Percentiles rank a stretch among this genome's conserved stretches.
Evolutionary conservation across 2,888 invertebrate species (phyloP).

Genomic region (Pterostichus madidus): DNA sequence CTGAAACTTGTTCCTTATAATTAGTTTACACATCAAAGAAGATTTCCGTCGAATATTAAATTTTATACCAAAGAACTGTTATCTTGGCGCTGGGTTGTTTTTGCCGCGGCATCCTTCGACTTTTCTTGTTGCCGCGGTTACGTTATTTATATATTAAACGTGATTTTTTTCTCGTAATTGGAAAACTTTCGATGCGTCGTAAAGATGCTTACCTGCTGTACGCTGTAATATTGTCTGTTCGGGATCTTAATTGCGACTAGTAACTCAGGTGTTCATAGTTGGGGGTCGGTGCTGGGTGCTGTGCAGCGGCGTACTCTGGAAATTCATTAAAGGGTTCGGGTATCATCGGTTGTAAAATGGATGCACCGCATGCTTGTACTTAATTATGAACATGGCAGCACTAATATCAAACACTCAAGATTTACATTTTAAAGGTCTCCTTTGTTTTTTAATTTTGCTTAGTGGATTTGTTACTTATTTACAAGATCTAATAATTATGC

Average conservation of each 20-base stretch:
- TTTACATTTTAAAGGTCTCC: no score
- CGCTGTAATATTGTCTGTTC: constrained; percentile 63
- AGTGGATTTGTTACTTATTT: no score
- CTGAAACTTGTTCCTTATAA: constrained; percentile 49
- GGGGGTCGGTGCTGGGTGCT: not conserved
- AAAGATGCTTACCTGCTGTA: constrained; percentile 60
- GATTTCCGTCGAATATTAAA: constrained; percentile 48
- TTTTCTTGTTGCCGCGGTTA: constrained; percentile 30
- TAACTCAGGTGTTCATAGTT: constrained; percentile 50
- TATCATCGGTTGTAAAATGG: constrained; percentile 37
- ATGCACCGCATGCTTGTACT: constrained; percentile 32
- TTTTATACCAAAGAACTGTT: constrained; percentile 53
- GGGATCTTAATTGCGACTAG: constrained; percentile 62
- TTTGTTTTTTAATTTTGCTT: no score
- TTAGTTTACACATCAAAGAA: constrained; percentile 64
- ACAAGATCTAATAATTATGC: no score
- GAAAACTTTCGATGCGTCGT: constrained; percentile 65
- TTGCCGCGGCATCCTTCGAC: constrained; percentile 6
- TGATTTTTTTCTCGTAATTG: constrained; percentile 65
- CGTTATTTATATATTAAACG: constrained; percentile 66
- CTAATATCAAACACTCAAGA: no score
- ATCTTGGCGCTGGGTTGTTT: constrained; percentile 11
- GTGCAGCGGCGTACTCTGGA: not conserved
- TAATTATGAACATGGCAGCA: constrained; percentile 34
- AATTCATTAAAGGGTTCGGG: constrained; percentile 40